These are phyloP conservation scores for Vollenhovia emeryi DNA, from an alignment of 1,140 invertebrate species.

Conservation along the genomic window DNA sequence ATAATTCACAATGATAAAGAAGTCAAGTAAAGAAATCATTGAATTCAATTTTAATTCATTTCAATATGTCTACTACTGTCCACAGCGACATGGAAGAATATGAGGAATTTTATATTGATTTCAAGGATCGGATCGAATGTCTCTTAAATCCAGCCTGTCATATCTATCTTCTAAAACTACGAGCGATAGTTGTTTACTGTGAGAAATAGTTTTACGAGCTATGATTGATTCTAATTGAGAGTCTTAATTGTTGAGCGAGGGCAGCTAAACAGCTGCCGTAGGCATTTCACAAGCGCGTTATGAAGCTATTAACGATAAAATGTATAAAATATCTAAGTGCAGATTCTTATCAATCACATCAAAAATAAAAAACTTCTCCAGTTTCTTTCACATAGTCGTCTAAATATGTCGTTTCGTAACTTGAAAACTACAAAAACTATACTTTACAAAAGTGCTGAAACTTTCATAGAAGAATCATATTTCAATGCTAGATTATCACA, in stretches of 20 bases:
- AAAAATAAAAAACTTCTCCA: neutral
- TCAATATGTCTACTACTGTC: neutral
- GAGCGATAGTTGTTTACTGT: neutral
- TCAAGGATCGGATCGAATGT: neutral
- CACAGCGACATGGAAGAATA: neutral
- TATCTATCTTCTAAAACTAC: neutral
- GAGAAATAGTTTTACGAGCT: constrained; percentile 54
- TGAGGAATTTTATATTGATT: neutral
- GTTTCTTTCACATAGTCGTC: neutral
- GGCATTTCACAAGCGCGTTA: neutral
- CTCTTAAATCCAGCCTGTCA: neutral
- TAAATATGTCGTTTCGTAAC: neutral
- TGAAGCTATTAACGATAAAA: neutral
- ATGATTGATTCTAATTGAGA: constrained; percentile 74
- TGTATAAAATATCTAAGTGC: neutral
- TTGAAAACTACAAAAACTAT: neutral
- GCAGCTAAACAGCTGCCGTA: constrained; percentile 4
- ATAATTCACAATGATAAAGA: neutral
- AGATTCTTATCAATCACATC: neutral
- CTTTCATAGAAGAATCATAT: neutral
- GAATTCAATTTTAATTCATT: neutral
- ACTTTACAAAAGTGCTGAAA: neutral
- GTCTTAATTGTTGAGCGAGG: constrained; percentile 50
- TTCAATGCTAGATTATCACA: neutral
- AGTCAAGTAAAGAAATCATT: too few species aligned